A percentile compares a stretch with the other conserved stretches of the same genome.
Conservation (phyloP, 2,888 invertebrate genomes). For the Lycia hirtaria region DNA sequence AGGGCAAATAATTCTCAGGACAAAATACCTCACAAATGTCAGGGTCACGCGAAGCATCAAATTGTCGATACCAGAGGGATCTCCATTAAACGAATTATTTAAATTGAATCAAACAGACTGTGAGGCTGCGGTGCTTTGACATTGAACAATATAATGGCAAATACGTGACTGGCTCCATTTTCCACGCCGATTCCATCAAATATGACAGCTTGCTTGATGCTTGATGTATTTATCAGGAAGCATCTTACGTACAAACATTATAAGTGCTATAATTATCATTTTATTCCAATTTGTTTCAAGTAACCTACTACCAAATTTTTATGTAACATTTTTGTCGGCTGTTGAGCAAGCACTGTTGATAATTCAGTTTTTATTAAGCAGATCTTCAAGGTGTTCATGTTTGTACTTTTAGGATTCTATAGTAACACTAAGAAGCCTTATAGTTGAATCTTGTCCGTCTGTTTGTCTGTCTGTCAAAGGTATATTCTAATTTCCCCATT, state of each 20-base stretch:
- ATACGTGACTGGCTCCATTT: constrained; percentile 57
- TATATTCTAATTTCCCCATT: too few species aligned
- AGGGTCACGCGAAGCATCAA: constrained; percentile 56
- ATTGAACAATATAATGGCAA: constrained; percentile 55
- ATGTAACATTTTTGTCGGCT: not conserved
- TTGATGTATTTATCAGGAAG: constrained; percentile 23
- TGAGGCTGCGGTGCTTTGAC: constrained; percentile 49
- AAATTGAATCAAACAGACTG: constrained; percentile 51
- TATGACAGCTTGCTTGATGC: constrained; percentile 33
- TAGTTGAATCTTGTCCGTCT: too few species aligned
- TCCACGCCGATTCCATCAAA: constrained; percentile 35
- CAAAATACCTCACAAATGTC: constrained; percentile 65
- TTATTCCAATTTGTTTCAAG: constrained; percentile 4
- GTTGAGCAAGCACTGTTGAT: constrained; percentile 3
- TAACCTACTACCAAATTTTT: not conserved
- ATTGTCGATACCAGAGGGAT: constrained; percentile 51
- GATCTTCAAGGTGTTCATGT: constrained; percentile 8
- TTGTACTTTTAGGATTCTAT: too few species aligned
- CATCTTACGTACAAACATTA: constrained; percentile 12
- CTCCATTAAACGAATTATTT: constrained; percentile 53
- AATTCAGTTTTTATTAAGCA: constrained; percentile 1
- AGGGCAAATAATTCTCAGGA: constrained; percentile 66
- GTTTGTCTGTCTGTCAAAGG: too few species aligned
- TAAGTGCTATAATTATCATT: constrained; percentile 6
- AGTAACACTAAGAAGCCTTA: too few species aligned